Evolutionary conservation across 1,140 invertebrate genomes (phyloP), one percentile per base, ranked within the genome.

Genomic region (Drosophila pallidifrons): DNA sequence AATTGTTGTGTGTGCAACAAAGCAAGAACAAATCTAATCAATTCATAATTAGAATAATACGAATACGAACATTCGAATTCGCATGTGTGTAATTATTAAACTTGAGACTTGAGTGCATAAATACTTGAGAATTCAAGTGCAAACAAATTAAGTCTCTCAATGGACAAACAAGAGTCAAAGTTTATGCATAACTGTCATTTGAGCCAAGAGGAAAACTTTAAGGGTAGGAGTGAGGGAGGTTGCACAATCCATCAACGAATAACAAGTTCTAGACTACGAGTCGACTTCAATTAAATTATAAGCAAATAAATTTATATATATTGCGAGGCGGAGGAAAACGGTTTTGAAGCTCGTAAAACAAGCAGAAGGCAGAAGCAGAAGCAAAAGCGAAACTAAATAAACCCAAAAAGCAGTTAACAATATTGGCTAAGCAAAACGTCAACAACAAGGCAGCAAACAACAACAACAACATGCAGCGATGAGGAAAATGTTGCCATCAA

Each of bases 261-360:
- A 54, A 67, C 45, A 38, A 38, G 7, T 38, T 38, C 61, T 51
- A 45, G 41, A 69, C 5, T 32, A 32, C 32, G 58, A 28, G n/a
- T 54, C 6, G 28, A 35, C 74, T 81, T 68, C 65, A 81, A 88
- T 81, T 87, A 82, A 88, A 88, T 88, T 89, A 89, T 89, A 89
- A 83, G 82, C 77, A 89, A 88, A 88, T 88, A 88, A 89, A 88
- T 79, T 69, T 82, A 72, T 73, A 86, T 74, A 20, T 8, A 20
- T 32, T 45, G 5, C 32, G 52, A 58, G 43, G 7, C 25, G n/a
- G 35, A 13, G 54, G 13, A 49, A 38, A 38, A 35, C 49, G 55
- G 16, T 68, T 77, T 68, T 51, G 38, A 47, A 79, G 79, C 82
- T 82, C 80, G 82, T 83, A 88, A 88, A 88, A 74, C 77, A 81